Conservation (phyloP, 2,113 vertebrate species). For the Dipodomys ordii region DNA sequence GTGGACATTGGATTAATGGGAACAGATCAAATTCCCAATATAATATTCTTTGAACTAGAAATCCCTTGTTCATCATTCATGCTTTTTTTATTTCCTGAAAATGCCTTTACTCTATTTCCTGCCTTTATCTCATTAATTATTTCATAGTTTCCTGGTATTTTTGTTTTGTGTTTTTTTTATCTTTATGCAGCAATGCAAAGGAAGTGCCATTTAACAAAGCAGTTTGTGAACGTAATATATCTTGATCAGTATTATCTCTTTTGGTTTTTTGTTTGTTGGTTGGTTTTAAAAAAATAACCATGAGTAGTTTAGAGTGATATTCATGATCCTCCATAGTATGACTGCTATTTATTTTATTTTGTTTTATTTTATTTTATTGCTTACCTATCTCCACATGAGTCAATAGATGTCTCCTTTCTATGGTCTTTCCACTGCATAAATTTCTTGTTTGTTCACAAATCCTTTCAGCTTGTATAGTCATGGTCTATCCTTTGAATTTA, state of each 20-base stretch:
- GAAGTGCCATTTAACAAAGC: no score
- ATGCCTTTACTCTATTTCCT: not conserved
- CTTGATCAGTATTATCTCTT: no score
- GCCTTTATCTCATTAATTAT: not conserved
- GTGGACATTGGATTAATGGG: not conserved
- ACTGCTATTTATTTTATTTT: not conserved
- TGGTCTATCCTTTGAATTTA: no score
- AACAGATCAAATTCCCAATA: not conserved
- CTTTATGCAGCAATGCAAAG: no score
- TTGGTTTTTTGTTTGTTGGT: not conserved
- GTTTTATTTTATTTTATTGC: not conserved
- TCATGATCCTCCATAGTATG: not conserved
- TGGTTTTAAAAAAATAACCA: not conserved
- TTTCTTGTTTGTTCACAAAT: not conserved
- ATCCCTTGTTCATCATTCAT: not conserved
- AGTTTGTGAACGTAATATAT: no score
- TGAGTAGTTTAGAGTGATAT: not conserved
- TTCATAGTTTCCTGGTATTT: not conserved
- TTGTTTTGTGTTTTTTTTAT: not conserved
- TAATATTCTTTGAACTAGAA: not conserved
- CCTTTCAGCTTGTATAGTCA: not conserved
- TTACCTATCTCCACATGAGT: no score
- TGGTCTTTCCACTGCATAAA: not conserved
- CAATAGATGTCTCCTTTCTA: not conserved
- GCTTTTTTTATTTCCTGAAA: not conserved